Evolutionary conservation across 2,888 invertebrate genomes (phyloP).

Genomic region (Lasioglossum oenotherae): DNA sequence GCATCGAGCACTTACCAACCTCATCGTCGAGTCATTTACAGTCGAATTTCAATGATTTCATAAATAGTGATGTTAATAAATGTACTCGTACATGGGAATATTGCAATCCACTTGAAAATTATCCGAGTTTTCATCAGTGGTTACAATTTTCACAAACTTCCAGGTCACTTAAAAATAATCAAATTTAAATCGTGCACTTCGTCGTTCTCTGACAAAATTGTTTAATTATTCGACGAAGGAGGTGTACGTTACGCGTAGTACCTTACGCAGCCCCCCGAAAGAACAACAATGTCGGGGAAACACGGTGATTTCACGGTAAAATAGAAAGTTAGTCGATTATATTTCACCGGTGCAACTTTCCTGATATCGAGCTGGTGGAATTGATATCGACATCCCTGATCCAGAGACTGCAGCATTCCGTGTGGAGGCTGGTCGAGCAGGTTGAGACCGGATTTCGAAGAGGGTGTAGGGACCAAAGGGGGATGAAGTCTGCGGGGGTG

Average conservation of each 20-base stretch:
- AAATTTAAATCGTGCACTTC: too few relatives aligned
- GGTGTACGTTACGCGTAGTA: background rate
- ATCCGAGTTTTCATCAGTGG: too few relatives aligned
- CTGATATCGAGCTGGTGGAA: slow-evolving; percentile 42
- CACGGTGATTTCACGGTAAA: background rate
- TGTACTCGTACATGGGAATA: too few relatives aligned
- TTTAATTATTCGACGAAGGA: background rate
- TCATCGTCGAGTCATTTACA: too few relatives aligned
- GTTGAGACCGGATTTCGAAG: slow-evolving; percentile 31
- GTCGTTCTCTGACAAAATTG: too few relatives aligned
- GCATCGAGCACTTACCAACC: too few relatives aligned
- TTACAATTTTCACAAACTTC: too few relatives aligned
- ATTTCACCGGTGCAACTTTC: slow-evolving; percentile 5
- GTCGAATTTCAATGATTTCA: too few relatives aligned
- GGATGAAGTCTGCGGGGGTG: background rate
- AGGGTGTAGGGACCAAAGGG: background rate
- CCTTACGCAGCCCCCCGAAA: background rate
- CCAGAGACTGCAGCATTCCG: slow-evolving; percentile 7
- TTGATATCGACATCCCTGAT: slow-evolving; percentile 55
- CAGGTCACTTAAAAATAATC: too few relatives aligned
- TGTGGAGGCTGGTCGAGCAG: background rate
- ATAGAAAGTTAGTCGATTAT: slow-evolving; percentile 1
- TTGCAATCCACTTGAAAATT: too few relatives aligned
- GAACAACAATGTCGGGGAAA: background rate
- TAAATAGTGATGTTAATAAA: too few relatives aligned